Percentiles rank a stretch among this genome's conserved stretches.
These are phyloP conservation scores for Yasuhikotakia modesta DNA, from an alignment of 2,797 vertebrate genomes.

Conservation along the genomic window DNA sequence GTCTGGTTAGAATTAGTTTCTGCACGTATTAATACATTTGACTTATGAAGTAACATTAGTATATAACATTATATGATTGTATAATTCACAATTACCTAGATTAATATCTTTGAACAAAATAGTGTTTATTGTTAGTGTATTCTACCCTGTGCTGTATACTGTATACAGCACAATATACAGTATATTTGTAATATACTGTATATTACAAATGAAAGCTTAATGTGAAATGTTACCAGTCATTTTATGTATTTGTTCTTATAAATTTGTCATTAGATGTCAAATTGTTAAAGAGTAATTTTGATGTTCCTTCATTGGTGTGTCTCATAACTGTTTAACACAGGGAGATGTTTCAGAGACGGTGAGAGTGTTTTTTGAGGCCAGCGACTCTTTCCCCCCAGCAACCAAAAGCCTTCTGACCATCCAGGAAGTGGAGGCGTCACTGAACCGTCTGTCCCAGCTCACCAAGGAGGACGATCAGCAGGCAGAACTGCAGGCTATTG, in stretches of 20 bases:
- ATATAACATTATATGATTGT: background rate
- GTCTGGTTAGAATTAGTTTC: background rate
- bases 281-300: background rate
- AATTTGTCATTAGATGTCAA: background rate
- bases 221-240: background rate
- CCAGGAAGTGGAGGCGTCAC: slow-evolving; percentile 91
- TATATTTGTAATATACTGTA: too few species aligned
- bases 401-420: slow-evolving; percentile 92
- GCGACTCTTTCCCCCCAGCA: slow-evolving; percentile 87
- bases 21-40: background rate
- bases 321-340: slow-evolving; percentile 66
- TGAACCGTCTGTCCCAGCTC: slow-evolving; percentile 86
- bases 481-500: slow-evolving; percentile 84
- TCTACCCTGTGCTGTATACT: too few species aligned
- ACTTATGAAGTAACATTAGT: too few species aligned
- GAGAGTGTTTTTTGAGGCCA: slow-evolving; percentile 92
- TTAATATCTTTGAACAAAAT: too few species aligned
- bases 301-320: background rate
- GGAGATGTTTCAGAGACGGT: slow-evolving; percentile 96
- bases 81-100: background rate
- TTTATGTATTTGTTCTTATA: background rate
- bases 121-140: too few species aligned
- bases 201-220: too few species aligned
- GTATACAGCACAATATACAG: too few species aligned
- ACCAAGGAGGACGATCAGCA: slow-evolving; percentile 98